phyloP scores from a whole-genome alignment of 2,888 invertebrate species.

The Xiphydria camelus region DNA sequence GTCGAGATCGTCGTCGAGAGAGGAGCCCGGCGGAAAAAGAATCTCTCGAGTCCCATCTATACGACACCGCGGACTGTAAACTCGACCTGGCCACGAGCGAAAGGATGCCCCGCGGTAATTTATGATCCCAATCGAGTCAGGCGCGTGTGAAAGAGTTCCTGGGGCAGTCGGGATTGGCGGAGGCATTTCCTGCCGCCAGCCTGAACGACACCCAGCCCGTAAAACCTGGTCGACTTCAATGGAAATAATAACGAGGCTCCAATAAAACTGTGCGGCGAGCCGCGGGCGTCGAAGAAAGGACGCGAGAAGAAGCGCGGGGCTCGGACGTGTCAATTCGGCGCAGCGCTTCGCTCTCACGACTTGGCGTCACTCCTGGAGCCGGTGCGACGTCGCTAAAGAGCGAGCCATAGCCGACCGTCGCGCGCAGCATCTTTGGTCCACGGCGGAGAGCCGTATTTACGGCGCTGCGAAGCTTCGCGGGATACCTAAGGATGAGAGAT shows the following conservation, averaged over 20 bases:
- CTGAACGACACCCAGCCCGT: constrained; percentile 29
- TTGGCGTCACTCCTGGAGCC: background rate
- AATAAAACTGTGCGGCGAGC: constrained; percentile 3
- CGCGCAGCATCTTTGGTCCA: too few relatives aligned
- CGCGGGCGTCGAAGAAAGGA: background rate
- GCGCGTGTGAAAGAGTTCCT: background rate
- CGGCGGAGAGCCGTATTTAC: too few relatives aligned
- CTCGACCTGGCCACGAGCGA: constrained; percentile 28
- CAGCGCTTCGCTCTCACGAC: background rate
- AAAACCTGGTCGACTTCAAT: constrained; percentile 27
- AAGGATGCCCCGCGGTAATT: constrained; percentile 26
- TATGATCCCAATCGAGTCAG: constrained; percentile 29
- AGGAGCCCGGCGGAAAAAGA: too few relatives aligned
- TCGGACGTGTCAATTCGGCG: background rate
- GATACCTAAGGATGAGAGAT: too few relatives aligned
- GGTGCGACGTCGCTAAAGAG: too few relatives aligned
- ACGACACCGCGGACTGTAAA: too few relatives aligned
- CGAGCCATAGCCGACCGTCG: too few relatives aligned
- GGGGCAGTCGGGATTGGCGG: constrained; percentile 19
- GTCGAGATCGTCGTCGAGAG: too few relatives aligned
- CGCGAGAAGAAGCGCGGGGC: background rate
- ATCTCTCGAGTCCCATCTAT: too few relatives aligned
- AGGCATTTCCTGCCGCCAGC: constrained; percentile 29
- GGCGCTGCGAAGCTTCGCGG: too few relatives aligned
- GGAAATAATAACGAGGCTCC: constrained; percentile 20